These are phyloP conservation scores for Chlamydotis undulata DNA, from an alignment of 2,113 vertebrate genomes.

Conservation along the genomic window DNA sequence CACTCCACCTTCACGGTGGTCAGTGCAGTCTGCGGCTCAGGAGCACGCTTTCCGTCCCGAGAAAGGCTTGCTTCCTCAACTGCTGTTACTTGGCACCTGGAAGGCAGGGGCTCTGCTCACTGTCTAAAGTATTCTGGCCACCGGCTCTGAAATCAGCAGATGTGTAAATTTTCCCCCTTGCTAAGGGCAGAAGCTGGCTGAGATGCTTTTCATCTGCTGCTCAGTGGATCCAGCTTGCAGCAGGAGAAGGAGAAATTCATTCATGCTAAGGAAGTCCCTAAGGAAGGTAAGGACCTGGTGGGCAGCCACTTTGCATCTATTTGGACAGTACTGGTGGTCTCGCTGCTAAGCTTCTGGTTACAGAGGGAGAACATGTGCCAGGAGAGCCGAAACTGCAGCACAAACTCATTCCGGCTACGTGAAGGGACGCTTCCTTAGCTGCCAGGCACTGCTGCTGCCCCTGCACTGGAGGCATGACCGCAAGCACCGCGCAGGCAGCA, in stretches of 20 bases:
- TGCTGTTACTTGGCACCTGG: neutral
- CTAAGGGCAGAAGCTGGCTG: neutral
- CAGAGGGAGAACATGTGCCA: neutral
- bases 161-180: neutral
- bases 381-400: neutral
- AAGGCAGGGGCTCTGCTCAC: neutral
- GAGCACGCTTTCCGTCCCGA: rapidly evolving
- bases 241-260: neutral
- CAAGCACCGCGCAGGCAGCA: rapidly evolving
- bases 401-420: neutral
- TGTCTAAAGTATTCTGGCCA: rapidly evolving
- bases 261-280: neutral
- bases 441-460: neutral
- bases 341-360: neutral
- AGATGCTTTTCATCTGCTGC: neutral
- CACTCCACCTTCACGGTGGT: neutral
- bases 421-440: neutral
- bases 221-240: neutral
- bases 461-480: neutral
- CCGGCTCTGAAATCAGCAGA: neutral
- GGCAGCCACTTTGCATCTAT: neutral
- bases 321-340: neutral
- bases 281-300: neutral
- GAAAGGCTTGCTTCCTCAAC: neutral
- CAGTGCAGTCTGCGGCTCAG: neutral